These are phyloP conservation scores for Beris chalybata DNA, from an alignment of 2,888 invertebrate species.

Conservation along the genomic window DNA sequence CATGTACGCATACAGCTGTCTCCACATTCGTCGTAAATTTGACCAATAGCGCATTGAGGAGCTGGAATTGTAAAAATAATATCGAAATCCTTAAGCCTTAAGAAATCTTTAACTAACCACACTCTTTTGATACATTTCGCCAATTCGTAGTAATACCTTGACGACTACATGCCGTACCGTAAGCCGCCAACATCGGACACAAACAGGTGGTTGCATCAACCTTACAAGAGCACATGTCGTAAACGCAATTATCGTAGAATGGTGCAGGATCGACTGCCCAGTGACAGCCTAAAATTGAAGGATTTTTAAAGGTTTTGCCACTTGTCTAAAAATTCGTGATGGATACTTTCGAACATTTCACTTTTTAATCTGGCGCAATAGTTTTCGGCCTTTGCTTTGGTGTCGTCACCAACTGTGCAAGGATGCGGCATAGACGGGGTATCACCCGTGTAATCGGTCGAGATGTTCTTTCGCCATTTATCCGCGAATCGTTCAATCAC, in stretches of 20 bases:
- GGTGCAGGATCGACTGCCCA: constrained; percentile 77
- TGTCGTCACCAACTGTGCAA: constrained; percentile 71
- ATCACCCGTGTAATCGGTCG: constrained; percentile 66
- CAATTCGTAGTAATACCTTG: constrained; percentile 74
- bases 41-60: constrained; percentile 75
- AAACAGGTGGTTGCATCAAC: constrained; percentile 63
- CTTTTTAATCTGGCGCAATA: constrained; percentile 71
- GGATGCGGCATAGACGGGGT: constrained; percentile 67
- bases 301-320: constrained; percentile 13
- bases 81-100: not conserved
- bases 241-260: constrained; percentile 80
- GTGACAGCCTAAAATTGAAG: constrained; percentile 68
- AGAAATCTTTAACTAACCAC: constrained; percentile 60
- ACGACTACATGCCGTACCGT: constrained; percentile 78
- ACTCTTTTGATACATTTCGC: constrained; percentile 75
- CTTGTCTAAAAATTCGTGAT: not conserved
- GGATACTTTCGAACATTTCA: constrained; percentile 66
- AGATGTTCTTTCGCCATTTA: constrained; percentile 84
- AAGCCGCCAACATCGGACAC: constrained; percentile 81
- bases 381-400: constrained; percentile 69
- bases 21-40: constrained; percentile 82
- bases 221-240: constrained; percentile 85
- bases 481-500: constrained; percentile 81
- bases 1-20: constrained; percentile 80
- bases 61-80: not conserved